Evolutionary conservation across 2,888 invertebrate species (phyloP), one percentile per base, ranked within the genome.

Genomic region (Conus canariensis): DNA sequence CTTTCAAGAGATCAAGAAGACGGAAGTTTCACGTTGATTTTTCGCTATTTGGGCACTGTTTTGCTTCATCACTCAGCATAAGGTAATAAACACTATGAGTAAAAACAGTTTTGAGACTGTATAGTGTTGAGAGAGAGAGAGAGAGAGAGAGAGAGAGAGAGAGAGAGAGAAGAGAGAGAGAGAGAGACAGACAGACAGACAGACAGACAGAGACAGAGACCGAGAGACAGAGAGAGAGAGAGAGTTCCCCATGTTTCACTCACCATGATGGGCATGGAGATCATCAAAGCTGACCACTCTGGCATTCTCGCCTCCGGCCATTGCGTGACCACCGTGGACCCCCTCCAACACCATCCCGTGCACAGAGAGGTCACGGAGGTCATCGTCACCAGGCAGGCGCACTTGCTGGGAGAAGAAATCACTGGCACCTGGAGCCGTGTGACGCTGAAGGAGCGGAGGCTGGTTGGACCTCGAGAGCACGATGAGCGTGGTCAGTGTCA

Each of bases 181-280:
- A 45, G 45, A 45, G 45, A 45, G 45, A 45, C 3, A 45, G 45
- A 45, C 2, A 45, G 45, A 45, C 2, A 45, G 45, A 45, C 2
- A 45, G 45, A 45, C n/a, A 70, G 19, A 70, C n/a, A 70, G 16
- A 70, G 70, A 70, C 4, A 70, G 70, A 70, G 19, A 70, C n/a
- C 10, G 19, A 70, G 70, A 70, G 19, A 70, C n/a, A 70, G 70
- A 70, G 64, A 64, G 64, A 64, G 64, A 64, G 64, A 64, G 64
- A 64, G 64, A 64, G 64, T 64, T 14, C 12, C 8, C 5, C 16
- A 64, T 7, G 16, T 10, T 7, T 14, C 30, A 80, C 77, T 80
- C 77, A 80, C 77, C 77, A 16, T 80, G 77, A 45, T 80, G 77
- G 77, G 45, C 77, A 80, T 80, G 77, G 12, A 80, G 30, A 80